These are phyloP conservation scores for Jacana jacana DNA, from an alignment of 2,113 vertebrate genomes.

Conservation along the genomic window DNA sequence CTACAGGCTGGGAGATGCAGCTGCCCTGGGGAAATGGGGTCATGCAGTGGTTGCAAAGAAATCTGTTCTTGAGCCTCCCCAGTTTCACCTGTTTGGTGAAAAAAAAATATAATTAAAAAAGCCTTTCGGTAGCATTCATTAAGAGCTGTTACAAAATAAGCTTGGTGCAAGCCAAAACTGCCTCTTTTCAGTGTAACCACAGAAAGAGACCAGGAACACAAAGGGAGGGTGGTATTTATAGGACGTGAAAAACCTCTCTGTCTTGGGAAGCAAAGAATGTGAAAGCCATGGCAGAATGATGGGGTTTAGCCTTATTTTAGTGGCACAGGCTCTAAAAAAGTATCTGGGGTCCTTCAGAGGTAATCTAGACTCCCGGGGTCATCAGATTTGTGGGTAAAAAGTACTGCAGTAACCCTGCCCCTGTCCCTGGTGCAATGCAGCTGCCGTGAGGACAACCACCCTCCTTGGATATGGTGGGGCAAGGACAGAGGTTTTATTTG, in stretches of 20 bases:
- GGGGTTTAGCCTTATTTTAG: not conserved
- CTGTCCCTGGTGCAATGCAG: fast-evolving
- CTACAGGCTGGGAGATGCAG: not conserved
- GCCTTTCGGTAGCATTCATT: not conserved
- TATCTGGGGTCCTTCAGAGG: not conserved
- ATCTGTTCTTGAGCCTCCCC: not conserved
- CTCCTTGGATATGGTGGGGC: not conserved
- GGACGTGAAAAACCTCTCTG: not conserved
- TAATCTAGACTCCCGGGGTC: not conserved
- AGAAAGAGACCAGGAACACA: not conserved
- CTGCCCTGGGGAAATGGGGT: not conserved
- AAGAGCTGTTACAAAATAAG: not conserved
- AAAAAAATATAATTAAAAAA: not conserved
- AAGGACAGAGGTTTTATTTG: not conserved
- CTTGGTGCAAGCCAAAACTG: not conserved
- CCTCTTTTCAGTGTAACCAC: not conserved
- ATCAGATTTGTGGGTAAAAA: not conserved
- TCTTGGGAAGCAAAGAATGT: not conserved
- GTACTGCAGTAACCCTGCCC: not conserved
- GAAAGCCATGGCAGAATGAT: not conserved
- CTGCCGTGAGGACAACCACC: not conserved
- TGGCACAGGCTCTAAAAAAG: not conserved
- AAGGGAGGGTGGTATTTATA: not conserved
- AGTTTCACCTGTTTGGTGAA: not conserved
- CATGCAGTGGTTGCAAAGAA: not conserved